Conservation (phyloP, 2,113 vertebrate genomes). For the Meleagris gallopavo region DNA sequence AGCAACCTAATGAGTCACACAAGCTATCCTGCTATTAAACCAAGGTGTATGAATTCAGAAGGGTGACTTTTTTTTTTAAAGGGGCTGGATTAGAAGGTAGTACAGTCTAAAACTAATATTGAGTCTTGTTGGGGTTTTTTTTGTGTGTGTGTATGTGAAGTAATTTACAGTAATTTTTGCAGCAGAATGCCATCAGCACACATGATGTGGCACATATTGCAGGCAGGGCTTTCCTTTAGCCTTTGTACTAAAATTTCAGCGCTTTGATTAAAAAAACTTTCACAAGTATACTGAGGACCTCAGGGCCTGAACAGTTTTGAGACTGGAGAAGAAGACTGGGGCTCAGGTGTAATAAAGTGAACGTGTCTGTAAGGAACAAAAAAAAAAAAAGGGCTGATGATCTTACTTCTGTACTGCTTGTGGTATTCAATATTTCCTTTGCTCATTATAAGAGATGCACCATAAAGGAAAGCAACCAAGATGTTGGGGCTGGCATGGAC, state of each 20-base stretch:
- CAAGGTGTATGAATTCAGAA: neutral
- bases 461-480: neutral
- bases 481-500: neutral
- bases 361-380: neutral
- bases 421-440: neutral
- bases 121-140: neutral
- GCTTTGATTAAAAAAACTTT: neutral
- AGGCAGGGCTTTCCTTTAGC: neutral
- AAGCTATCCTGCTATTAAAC: neutral
- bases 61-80: neutral
- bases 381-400: neutral
- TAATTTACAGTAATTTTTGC: neutral
- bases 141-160: neutral
- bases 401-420: neutral
- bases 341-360: neutral
- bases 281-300: neutral
- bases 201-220: neutral
- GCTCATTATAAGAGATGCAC: neutral
- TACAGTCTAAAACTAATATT: neutral
- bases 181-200: neutral
- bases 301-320: neutral
- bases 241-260: neutral
- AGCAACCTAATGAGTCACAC: neutral
- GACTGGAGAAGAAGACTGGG: neutral
- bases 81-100: neutral